Evolutionary conservation across 2,113 vertebrate species (phyloP), one percentile per base, ranked within the genome.

Genomic region (Proteles cristata): DNA sequence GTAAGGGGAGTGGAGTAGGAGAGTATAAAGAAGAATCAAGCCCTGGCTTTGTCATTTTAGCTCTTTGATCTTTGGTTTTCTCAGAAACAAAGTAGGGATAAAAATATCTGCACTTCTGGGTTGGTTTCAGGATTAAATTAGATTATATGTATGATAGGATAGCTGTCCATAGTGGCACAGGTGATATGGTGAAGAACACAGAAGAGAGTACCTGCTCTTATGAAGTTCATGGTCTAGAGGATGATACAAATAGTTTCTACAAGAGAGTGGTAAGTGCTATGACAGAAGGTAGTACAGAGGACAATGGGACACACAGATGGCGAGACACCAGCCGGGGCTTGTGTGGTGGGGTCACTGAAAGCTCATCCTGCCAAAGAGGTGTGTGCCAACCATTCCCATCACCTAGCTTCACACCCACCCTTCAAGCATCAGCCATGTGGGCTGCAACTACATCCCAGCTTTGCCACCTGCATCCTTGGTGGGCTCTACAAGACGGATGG

Each of bases 361-460:
- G 17, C n/a, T 73, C 50, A 17, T 76, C 23, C 11, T 61, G 21
- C 58, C 2, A 48, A 77, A 76, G 19, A 87, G 50, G 45, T 5
- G 0, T 55, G 19, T 17, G 23, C 31, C 39, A 48, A 39, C 63
- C 73, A 4, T 86, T 48, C 4, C 58, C 43, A 23, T 17, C 1
- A 0, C 48, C 61, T 61, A 19, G 26, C 10, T 19, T 58, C 76
- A 68, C 26, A 26, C 66, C 61, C 53, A 12, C 14, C 11, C 55
- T 55, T 55, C 63, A 39, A 39, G 39, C 19, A 4, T 7, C 0
- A 0, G 5, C 73, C 48, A 6, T 1, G 17, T 5, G 5, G n/a
- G 33, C 23, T 26, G 35, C 28, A n/a, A 23, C 33, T 14, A 61
- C 39, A 35, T n/a, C 48, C 53, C 66, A 26, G 11, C 35, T 76